These are phyloP conservation scores for Ammodytes dubius DNA, from an alignment of 2,113 vertebrate species.

Conservation along the genomic window DNA sequence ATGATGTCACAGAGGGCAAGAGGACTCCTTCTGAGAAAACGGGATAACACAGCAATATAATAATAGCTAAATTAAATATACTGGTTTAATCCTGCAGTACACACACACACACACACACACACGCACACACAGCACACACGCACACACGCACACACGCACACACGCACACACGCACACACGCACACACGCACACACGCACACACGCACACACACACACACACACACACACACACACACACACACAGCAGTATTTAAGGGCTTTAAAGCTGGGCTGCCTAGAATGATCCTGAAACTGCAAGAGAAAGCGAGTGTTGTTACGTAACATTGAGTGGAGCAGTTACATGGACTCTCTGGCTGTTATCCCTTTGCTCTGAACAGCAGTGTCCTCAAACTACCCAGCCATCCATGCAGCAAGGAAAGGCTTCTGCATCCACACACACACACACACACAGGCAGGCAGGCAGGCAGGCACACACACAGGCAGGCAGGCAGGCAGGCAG, in stretches of 20 bases:
- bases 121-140: too few relatives aligned
- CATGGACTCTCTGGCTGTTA: constrained; percentile 29
- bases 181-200: too few relatives aligned
- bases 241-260: background rate
- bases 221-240: too few relatives aligned
- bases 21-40: constrained; percentile 3
- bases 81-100: constrained; percentile 48
- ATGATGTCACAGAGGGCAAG: background rate
- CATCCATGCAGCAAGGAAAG: background rate
- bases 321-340: constrained; percentile 54
- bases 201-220: too few relatives aligned
- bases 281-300: constrained; percentile 57
- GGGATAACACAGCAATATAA: background rate
- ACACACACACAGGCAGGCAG: background rate
- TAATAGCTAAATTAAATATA: constrained; percentile 24
- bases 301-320: constrained; percentile 48
- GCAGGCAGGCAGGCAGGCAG: background rate
- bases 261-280: constrained; percentile 32
- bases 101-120: background rate
- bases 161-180: too few relatives aligned
- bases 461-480: background rate
- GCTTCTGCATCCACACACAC: background rate
- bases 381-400: background rate
- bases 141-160: too few relatives aligned
- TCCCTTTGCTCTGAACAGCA: constrained; percentile 20